Base-by-base conservation (phyloP, 2,888 invertebrate species). In the Caenorhabditis sp. region DNA sequence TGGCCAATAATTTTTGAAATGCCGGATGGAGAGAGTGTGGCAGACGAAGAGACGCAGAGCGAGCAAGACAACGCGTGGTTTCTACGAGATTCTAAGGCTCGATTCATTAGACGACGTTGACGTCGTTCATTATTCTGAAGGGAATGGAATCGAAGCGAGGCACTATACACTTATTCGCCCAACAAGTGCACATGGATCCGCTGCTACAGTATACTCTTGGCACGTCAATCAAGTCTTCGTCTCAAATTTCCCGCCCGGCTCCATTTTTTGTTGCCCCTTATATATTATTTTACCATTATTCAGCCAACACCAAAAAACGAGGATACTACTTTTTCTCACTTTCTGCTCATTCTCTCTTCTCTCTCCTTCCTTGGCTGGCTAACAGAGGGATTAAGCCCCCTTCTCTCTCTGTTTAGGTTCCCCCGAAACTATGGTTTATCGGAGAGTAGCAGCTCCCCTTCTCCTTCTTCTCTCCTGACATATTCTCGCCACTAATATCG, bases 1-100 rank as follows among this genome's bases (percentile, higher is more conserved):
- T 61, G 76, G 44, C 67, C 76, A 61, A 76, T 76, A 76, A 76
- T 76, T 76, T 76, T 67, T 68, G 67, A 76, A 67, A 68, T 40
- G 74, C 56, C 71, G 15, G 18, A 1, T 11, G 26, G 20, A 72
- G 24, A 64, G 62, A 58, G 24, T n/a, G 56, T 24, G n/a, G 4
- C 22, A 58, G 72, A 64, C 50, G 40, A 26, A 72, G 64, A 72
- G 72, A 72, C 65, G 65, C 72, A 64, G 72, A 35, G 11, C 6
- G 44, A 32, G 24, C 22, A n/a, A 37, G 58, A 44, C 15, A 32
- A 1, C 18, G 58, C 4, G n/a, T n/a, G n/a, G n/a, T n/a, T n/a
- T n/a, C n/a, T 22, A 53, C 55, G 62, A 53, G 62, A 62, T 50
- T 50, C 35, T 47, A 8, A 15, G 18, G 20, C 40, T 47, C 68